phyloP scores from a whole-genome alignment of 2,888 invertebrate genomes.

The Nesidiocoris tenuis region DNA sequence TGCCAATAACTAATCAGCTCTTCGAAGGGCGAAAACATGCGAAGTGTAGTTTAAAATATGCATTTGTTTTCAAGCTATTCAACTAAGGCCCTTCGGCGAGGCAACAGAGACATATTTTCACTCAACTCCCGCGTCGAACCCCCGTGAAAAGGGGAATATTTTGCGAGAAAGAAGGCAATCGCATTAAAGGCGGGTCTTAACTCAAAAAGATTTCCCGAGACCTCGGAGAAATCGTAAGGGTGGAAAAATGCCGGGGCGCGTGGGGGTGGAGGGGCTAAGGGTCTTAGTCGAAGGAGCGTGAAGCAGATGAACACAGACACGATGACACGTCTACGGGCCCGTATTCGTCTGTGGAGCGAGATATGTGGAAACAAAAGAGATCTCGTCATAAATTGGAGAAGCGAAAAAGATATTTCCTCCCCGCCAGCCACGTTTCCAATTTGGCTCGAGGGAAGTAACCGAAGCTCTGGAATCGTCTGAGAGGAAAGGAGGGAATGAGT shows the following conservation, averaged over 20 bases:
- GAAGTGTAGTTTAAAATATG: too few relatives aligned
- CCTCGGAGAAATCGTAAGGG: background rate
- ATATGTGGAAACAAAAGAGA: conserved; percentile 34
- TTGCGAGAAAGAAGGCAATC: conserved; percentile 26
- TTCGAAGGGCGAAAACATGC: background rate
- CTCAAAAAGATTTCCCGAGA: conserved; percentile 11
- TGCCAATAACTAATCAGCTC: background rate
- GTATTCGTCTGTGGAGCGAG: background rate
- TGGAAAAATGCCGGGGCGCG: background rate
- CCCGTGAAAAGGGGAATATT: conserved; percentile 10
- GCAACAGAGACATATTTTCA: conserved; percentile 14
- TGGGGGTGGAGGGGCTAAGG: background rate
- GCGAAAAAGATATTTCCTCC: conserved; percentile 28
- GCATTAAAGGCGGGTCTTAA: conserved; percentile 32
- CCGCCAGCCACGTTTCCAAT: conserved; percentile 23
- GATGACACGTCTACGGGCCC: background rate
- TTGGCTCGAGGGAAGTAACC: background rate
- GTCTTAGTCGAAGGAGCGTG: background rate
- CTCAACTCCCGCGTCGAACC: background rate
- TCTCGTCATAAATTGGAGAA: conserved; percentile 31
- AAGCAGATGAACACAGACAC: background rate
- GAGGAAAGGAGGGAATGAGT: background rate
- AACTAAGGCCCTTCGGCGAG: background rate
- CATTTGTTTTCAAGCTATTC: background rate
- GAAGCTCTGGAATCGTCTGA: background rate